Conservation (phyloP, 2,113 vertebrate species). For the Speoplatyrhinus poulsoni region DNA sequence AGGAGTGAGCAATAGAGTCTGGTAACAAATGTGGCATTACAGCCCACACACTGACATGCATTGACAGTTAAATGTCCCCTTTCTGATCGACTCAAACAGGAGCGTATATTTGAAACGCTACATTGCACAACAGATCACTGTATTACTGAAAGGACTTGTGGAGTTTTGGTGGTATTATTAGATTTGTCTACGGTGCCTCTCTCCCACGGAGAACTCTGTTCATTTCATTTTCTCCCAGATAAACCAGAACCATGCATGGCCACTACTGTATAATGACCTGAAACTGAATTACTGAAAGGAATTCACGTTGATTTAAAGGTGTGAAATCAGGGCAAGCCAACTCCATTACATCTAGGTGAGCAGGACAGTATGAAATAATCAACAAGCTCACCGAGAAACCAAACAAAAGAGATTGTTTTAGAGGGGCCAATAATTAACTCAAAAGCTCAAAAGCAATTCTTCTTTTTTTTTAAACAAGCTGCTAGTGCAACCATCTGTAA, state of each 20-base stretch:
- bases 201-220: slow-evolving; percentile 20
- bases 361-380: slow-evolving; percentile 48
- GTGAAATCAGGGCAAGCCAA: slow-evolving; percentile 52
- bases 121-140: slow-evolving; percentile 18
- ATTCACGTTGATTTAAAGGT: slow-evolving; percentile 41
- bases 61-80: slow-evolving; percentile 56
- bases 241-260: slow-evolving; percentile 24
- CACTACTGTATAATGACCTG: slow-evolving; percentile 31
- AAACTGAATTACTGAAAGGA: slow-evolving; percentile 49
- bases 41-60: slow-evolving; percentile 43
- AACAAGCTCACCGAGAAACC: slow-evolving; percentile 38
- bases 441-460: slow-evolving; percentile 8
- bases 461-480: slow-evolving; percentile 10
- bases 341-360: slow-evolving; percentile 49
- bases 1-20: slow-evolving; percentile 53
- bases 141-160: slow-evolving; percentile 13
- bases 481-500: slow-evolving; percentile 21
- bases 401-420: slow-evolving; percentile 42
- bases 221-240: slow-evolving; percentile 35
- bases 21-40: slow-evolving; percentile 62
- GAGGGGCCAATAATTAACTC: slow-evolving; percentile 25
- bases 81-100: slow-evolving; percentile 49
- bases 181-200: slow-evolving; percentile 14
- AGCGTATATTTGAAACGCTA: slow-evolving; percentile 20
- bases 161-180: slow-evolving; percentile 4